Evolutionary conservation across 23 tunicate genomes (phyloP), one percentile per base, ranked within the genome.

Genomic region (Ciona savignyi): DNA sequence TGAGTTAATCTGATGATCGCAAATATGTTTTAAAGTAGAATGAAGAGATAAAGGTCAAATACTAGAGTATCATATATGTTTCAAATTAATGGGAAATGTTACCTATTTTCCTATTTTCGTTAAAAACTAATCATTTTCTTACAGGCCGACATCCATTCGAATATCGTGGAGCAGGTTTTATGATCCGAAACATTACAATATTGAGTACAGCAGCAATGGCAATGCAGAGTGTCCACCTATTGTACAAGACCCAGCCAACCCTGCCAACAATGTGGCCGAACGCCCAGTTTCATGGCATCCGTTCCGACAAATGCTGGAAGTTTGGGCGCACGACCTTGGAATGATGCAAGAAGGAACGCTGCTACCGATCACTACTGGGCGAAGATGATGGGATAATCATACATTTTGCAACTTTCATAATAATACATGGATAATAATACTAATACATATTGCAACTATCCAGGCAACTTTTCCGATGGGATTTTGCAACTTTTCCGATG

Each of bases 211-310:
- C 32, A 76, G 91, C 62, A 60, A 29, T 26, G 25, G 60, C 15
- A 62, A 32, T 22, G 27, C 70, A 1, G 93, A 86, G 31, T 75
- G 70, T 60, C 81, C 93, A n/a, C 97, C 97, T 2, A 76, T 91
- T 25, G 80, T 91, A 1, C 97, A 91, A 64, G 97, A 91, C 65
- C 97, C 97, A 6, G 97, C 97, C 70, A 91, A 91, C 62, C 97
- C 97, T 0, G 81, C 86, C 0, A 91, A 85, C 76, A 91, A 91
- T 34, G 86, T 91, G n/a, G 97, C 97, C 2, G 97, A 91, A 30
- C 68, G 85, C 28, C 97, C 97, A 1, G 33, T 67, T 2, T 80
- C 91, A 21, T 91, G 97, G 97, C 28, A 70, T 21, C 86, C 85
- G 0, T 91, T 91, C 64, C 62, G 97, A 27, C 75, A 75, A 74